Percentiles rank a stretch among this genome's conserved stretches.
Evolutionary conservation across 2,797 vertebrate species (phyloP).

Genomic region (Thripadectes ignobilis): DNA sequence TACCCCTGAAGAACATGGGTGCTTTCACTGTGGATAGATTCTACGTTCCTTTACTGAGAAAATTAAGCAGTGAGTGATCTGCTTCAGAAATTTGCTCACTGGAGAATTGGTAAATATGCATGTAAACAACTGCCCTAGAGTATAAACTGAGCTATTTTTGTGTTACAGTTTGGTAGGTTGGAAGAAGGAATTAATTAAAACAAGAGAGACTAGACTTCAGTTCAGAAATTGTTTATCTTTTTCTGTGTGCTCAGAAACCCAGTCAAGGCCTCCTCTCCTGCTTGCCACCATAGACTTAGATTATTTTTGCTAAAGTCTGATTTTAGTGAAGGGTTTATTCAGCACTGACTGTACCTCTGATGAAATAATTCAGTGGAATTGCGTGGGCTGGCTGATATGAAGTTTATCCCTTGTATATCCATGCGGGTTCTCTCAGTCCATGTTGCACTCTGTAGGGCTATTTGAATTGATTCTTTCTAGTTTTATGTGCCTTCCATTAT

Average conservation of each 20-base stretch:
- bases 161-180: background rate
- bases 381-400: background rate
- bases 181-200: slow-evolving; percentile 20
- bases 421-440: background rate
- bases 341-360: background rate
- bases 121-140: slow-evolving; percentile 38
- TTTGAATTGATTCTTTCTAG: slow-evolving; percentile 18
- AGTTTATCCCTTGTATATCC: background rate
- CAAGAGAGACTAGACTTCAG: background rate
- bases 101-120: slow-evolving; percentile 30
- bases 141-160: slow-evolving; percentile 28
- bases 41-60: background rate
- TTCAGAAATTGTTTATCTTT: background rate
- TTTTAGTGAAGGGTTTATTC: slow-evolving; percentile 2
- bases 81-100: slow-evolving; percentile 39
- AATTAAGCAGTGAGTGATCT: slow-evolving; percentile 36
- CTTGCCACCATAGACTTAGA: background rate
- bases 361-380: slow-evolving; percentile 25
- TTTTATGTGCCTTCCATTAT: background rate
- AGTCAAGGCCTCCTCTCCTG: background rate
- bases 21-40: background rate
- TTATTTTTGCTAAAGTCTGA: slow-evolving; percentile 2
- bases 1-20: background rate
- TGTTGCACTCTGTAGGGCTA: background rate
- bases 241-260: background rate